phyloP scores from a whole-genome alignment of 2,888 invertebrate genomes.

The Parelbella ahira region DNA sequence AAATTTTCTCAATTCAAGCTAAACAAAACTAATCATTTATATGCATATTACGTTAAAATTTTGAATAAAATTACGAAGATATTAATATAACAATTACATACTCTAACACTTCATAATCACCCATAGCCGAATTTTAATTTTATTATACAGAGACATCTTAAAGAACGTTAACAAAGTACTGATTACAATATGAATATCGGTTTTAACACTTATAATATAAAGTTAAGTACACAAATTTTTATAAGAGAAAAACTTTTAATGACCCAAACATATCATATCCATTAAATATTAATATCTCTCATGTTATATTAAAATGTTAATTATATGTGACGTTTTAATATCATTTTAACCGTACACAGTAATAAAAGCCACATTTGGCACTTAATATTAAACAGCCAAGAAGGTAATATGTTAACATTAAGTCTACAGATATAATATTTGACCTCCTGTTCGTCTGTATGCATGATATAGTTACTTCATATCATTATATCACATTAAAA shows the following conservation, averaged over 20 bases:
- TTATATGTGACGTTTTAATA: no score
- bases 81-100: not conserved
- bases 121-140: no score
- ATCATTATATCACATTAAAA: conserved; percentile 26
- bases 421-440: no score
- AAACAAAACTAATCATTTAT: no score
- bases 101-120: conserved; percentile 1
- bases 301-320: no score
- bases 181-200: no score
- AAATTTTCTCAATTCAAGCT: no score
- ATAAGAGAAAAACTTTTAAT: not conserved
- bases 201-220: conserved; percentile 1
- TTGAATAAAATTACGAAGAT: not conserved
- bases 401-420: no score
- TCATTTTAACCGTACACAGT: conserved; percentile 29
- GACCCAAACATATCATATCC: conserved; percentile 14
- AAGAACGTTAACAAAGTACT: no score
- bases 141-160: no score
- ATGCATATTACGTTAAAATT: not conserved
- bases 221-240: conserved; percentile 12
- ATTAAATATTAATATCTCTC: conserved; percentile 14
- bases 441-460: no score
- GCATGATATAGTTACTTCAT: conserved; percentile 11
- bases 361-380: conserved; percentile 61
- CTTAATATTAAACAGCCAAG: conserved; percentile 35